phyloP scores from a whole-genome alignment of 2,888 invertebrate genomes.

The Pristionchus japonicus region DNA sequence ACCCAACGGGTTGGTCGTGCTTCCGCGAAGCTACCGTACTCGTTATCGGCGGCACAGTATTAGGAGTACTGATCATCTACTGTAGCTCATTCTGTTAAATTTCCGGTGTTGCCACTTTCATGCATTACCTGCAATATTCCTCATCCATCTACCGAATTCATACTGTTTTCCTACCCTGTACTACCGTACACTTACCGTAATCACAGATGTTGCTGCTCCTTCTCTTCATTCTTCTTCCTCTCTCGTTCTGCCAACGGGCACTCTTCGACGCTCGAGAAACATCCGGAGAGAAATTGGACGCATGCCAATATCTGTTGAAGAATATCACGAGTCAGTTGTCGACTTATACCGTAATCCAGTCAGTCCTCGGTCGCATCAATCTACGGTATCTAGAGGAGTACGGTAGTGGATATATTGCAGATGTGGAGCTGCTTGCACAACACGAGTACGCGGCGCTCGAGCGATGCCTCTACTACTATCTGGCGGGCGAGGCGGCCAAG shows the following conservation, averaged over 20 bases:
- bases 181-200: background rate
- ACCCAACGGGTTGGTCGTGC: background rate
- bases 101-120: too few species aligned
- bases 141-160: background rate
- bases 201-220: conserved; percentile 21
- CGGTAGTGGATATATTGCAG: conserved; percentile 46
- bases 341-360: background rate
- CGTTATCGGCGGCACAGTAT: too few species aligned
- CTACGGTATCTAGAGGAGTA: background rate
- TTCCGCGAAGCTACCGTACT: background rate
- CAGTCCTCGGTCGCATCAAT: background rate
- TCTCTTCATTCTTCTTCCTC: background rate
- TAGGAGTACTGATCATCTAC: too few species aligned
- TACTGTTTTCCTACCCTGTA: background rate
- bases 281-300: conserved; percentile 61
- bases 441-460: conserved; percentile 73
- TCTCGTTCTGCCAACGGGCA: background rate
- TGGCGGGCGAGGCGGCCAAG: conserved; percentile 62
- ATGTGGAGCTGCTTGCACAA: conserved; percentile 49
- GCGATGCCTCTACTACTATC: conserved; percentile 73
- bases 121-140: background rate
- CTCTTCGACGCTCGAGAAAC: conserved; percentile 57
- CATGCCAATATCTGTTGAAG: conserved; percentile 63
- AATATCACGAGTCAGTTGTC: conserved; percentile 56
- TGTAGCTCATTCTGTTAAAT: too few species aligned